Conservation (phyloP, 2,888 invertebrate genomes). For the Sinotaia quadrata region DNA sequence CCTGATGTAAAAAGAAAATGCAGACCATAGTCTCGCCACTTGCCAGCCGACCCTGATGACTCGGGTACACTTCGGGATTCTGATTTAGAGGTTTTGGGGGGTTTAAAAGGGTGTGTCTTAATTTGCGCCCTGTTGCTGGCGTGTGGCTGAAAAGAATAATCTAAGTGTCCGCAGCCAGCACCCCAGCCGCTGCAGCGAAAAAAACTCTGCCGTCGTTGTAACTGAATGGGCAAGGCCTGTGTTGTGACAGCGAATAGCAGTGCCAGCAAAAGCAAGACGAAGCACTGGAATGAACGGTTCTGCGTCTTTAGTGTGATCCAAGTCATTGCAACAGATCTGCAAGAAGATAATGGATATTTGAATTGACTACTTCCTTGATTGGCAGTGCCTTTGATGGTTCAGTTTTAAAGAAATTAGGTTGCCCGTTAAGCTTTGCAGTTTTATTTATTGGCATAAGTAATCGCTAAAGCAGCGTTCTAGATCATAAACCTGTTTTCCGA, state of each 20-base stretch:
- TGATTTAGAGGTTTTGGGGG: too few species aligned
- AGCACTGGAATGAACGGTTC: not conserved
- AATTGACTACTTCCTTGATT: too few species aligned
- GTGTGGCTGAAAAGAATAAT: conserved; percentile 6
- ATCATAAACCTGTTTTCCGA: too few species aligned
- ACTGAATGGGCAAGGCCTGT: not conserved
- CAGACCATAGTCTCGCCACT: not conserved
- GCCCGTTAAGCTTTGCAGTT: too few species aligned
- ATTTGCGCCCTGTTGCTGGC: not conserved
- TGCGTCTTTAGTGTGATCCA: too few species aligned
- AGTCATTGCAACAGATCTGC: too few species aligned
- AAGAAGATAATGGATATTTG: too few species aligned
- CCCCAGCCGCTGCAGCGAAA: conserved; percentile 22
- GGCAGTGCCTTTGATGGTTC: too few species aligned
- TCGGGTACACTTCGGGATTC: not conserved
- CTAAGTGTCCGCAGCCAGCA: conserved; percentile 20
- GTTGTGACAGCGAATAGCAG: not conserved
- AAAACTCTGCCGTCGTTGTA: conserved; percentile 9
- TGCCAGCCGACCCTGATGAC: not conserved
- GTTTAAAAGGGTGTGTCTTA: not conserved
- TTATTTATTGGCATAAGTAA: too few species aligned
- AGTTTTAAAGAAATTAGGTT: too few species aligned
- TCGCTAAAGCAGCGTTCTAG: too few species aligned
- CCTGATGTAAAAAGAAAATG: conserved; percentile 10
- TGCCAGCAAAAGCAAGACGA: not conserved